These are phyloP conservation scores for Drosophila nannoptera DNA, from an alignment of 1,140 invertebrate genomes.

Conservation along the genomic window DNA sequence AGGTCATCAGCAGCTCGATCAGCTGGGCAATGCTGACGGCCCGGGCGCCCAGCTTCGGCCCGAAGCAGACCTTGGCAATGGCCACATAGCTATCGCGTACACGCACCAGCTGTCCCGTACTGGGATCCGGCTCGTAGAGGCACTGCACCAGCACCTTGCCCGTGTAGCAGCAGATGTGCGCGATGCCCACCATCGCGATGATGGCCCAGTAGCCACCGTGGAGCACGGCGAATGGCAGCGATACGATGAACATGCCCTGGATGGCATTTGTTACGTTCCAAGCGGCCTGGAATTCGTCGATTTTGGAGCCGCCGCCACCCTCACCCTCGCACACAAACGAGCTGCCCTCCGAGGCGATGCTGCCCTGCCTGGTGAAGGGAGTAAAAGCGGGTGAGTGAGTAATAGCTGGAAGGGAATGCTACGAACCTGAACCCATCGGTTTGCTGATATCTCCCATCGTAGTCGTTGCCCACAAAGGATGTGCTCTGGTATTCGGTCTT, in stretches of 20 bases:
- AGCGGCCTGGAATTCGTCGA: slow-evolving; percentile 98
- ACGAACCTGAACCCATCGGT: slow-evolving; percentile 76
- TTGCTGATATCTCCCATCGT: slow-evolving; percentile 79
- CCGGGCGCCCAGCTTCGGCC: slow-evolving; percentile 90
- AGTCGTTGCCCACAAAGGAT: slow-evolving; percentile 70
- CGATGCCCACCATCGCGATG: slow-evolving; percentile 97
- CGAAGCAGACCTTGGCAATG: slow-evolving; percentile 96
- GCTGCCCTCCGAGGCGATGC: slow-evolving; percentile 82
- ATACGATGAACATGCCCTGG: slow-evolving; percentile 99
- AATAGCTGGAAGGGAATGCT: neutral
- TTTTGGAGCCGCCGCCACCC: slow-evolving; percentile 87
- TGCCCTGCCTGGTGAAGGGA: slow-evolving; percentile 81
- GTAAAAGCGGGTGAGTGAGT: slow-evolving; percentile 7
- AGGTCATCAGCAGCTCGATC: slow-evolving; percentile 99
- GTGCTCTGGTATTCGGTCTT: slow-evolving; percentile 71
- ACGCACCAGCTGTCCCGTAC: slow-evolving; percentile 86
- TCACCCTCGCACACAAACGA: slow-evolving; percentile 83
- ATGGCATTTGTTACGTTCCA: slow-evolving; percentile 99
- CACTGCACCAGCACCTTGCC: slow-evolving; percentile 97
- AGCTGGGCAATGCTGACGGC: slow-evolving; percentile 98
- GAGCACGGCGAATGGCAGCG: slow-evolving; percentile 97
- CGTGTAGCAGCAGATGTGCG: slow-evolving; percentile 99
- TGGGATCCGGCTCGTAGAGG: slow-evolving; percentile 94
- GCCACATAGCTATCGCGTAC: slow-evolving; percentile 96
- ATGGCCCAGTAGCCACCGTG: slow-evolving; percentile 99